A percentile compares a stretch with the other conserved stretches of the same genome.
Conservation (phyloP, 2,888 invertebrate genomes). For the Scaptomyza flava region DNA sequence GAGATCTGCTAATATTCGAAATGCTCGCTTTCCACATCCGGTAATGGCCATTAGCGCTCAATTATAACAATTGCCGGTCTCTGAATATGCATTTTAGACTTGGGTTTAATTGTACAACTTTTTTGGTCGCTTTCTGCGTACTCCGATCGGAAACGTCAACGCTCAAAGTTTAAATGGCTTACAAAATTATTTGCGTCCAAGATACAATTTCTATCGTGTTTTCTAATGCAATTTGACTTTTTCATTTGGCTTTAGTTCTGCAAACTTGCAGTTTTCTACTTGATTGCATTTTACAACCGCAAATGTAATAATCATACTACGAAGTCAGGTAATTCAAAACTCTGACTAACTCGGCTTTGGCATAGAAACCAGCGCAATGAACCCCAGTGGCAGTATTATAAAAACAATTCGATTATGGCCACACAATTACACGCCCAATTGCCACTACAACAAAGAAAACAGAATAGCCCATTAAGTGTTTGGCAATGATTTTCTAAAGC, state of each 20-base stretch:
- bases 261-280: slow-evolving; percentile 72
- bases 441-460: slow-evolving; percentile 23
- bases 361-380: slow-evolving; percentile 64
- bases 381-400: slow-evolving; percentile 39
- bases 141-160: slow-evolving; percentile 2
- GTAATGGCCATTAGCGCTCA: slow-evolving; percentile 39
- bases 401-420: slow-evolving; percentile 55
- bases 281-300: slow-evolving; percentile 64
- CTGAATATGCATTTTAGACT: slow-evolving; percentile 42
- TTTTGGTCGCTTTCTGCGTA: slow-evolving; percentile 1
- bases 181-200: slow-evolving; percentile 6
- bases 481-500: slow-evolving; percentile 18
- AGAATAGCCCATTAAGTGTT: slow-evolving; percentile 17
- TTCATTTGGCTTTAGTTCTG: slow-evolving; percentile 39
- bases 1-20: slow-evolving; percentile 31
- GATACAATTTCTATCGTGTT: slow-evolving; percentile 14
- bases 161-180: slow-evolving; percentile 28
- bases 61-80: slow-evolving; percentile 31
- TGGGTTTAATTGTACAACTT: slow-evolving; percentile 13
- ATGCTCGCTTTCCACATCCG: slow-evolving; percentile 50
- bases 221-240: slow-evolving; percentile 21
- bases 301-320: slow-evolving; percentile 43
- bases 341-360: slow-evolving; percentile 40
- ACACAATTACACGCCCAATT: slow-evolving; percentile 49
- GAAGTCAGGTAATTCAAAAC: slow-evolving; percentile 51